phyloP scores from a whole-genome alignment of 2,888 invertebrate species.

The Spicauda simplicius region DNA sequence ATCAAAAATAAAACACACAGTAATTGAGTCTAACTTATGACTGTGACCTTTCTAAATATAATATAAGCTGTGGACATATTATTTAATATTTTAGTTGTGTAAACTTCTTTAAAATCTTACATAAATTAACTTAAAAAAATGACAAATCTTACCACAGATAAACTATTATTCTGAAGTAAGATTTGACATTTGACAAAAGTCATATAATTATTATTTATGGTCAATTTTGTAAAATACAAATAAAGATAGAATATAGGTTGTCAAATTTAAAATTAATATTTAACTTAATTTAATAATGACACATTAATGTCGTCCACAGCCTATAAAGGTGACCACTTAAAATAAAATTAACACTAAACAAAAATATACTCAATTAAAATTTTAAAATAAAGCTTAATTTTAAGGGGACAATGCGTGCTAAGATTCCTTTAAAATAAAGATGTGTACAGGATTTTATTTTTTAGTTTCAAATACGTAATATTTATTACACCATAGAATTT shows the following conservation, averaged over 20 bases:
- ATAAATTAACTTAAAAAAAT: too few species aligned
- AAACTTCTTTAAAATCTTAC: background rate
- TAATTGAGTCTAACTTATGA: background rate
- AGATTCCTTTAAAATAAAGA: slow-evolving; percentile 50
- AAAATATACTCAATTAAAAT: background rate
- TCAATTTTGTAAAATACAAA: too few species aligned
- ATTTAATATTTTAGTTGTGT: background rate
- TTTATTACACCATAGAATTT: too few species aligned
- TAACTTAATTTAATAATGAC: background rate
- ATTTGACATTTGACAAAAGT: background rate
- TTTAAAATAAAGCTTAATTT: slow-evolving; percentile 6
- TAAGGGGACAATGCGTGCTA: slow-evolving; percentile 64
- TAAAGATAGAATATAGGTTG: background rate
- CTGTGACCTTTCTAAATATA: background rate
- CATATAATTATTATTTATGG: too few species aligned
- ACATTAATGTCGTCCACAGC: background rate
- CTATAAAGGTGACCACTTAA: slow-evolving; percentile 1
- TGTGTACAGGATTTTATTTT: slow-evolving; percentile 47
- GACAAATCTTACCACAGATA: too few species aligned
- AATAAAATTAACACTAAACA: background rate
- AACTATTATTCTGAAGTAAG: too few species aligned
- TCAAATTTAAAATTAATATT: slow-evolving; percentile 23
- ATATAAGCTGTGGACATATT: background rate
- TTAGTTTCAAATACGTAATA: background rate
- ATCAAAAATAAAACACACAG: background rate